Evolutionary conservation across 2,888 invertebrate species (phyloP).

Genomic region (Hedychridium roseum): DNA sequence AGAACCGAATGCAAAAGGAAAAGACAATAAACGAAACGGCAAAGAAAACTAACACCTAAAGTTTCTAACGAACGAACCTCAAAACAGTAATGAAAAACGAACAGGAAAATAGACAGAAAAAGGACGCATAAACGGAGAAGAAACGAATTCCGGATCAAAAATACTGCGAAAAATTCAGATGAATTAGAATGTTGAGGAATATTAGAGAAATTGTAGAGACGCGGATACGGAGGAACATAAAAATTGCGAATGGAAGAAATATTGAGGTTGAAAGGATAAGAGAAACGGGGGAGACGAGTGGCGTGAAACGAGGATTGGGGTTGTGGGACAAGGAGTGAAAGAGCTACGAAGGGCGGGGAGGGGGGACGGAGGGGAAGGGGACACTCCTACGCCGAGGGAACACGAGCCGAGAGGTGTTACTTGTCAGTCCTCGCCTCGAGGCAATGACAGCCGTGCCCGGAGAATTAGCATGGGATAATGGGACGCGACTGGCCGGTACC

Average conservation of each 20-base stretch:
- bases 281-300: slow-evolving; percentile 19
- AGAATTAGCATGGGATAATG: slow-evolving; percentile 65
- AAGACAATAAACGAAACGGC: slow-evolving; percentile 23
- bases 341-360: slow-evolving; percentile 27
- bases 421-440: slow-evolving; percentile 61
- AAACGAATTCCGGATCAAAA: no score
- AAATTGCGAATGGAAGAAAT: no score
- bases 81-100: background rate
- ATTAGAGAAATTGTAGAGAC: slow-evolving; percentile 20
- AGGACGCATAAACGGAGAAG: background rate
- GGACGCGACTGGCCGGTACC: slow-evolving; percentile 57
- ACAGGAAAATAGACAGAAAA: slow-evolving; percentile 13
- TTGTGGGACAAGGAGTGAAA: slow-evolving; percentile 27
- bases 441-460: slow-evolving; percentile 61
- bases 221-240: slow-evolving; percentile 17
- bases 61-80: no score
- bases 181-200: slow-evolving; percentile 20
- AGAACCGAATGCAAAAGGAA: slow-evolving; percentile 1
- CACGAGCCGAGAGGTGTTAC: slow-evolving; percentile 61
- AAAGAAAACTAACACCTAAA: no score
- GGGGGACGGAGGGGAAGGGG: slow-evolving; percentile 24
- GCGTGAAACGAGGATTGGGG: slow-evolving; percentile 28
- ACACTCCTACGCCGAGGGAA: slow-evolving; percentile 51
- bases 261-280: no score
- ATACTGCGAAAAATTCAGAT: no score